phyloP scores from a whole-genome alignment of 2,797 vertebrate species.

The Chaenodraco wilsoni region DNA sequence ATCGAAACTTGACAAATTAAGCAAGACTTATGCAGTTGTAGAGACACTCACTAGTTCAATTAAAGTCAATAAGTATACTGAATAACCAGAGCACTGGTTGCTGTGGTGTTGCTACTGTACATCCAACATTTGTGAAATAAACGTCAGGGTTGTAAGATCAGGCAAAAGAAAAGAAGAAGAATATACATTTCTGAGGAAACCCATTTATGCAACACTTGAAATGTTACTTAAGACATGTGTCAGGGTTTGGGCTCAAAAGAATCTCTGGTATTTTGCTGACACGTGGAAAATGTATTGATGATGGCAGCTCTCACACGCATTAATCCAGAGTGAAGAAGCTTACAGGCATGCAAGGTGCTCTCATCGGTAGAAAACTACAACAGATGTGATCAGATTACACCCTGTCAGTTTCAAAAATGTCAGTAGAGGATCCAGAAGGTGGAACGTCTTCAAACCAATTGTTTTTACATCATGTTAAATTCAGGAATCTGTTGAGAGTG shows the following conservation, averaged over 20 bases:
- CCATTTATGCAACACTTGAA: constrained; percentile 9
- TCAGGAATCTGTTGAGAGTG: too few relatives aligned
- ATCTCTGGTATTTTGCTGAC: neutral
- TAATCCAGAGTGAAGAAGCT: neutral
- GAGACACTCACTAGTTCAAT: too few relatives aligned
- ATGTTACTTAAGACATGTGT: neutral
- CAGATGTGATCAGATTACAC: too few relatives aligned
- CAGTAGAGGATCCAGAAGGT: too few relatives aligned
- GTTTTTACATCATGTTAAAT: too few relatives aligned
- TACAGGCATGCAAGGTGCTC: too few relatives aligned
- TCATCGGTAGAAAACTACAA: too few relatives aligned
- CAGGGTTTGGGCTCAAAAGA: neutral
- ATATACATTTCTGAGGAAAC: constrained; percentile 13
- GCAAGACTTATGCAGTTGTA: neutral
- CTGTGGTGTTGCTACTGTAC: constrained; percentile 4
- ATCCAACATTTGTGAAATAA: constrained; percentile 17
- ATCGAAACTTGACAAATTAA: neutral
- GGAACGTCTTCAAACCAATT: too few relatives aligned
- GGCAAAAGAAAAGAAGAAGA: constrained; percentile 4
- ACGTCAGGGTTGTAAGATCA: neutral
- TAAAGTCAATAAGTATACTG: neutral
- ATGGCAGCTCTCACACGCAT: neutral
- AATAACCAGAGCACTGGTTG: neutral
- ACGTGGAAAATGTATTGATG: neutral
- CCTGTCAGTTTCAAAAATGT: too few relatives aligned